Evolutionary conservation across 2,888 invertebrate species (phyloP), one percentile per base, ranked within the genome.

Genomic region (Agelastica alni): DNA sequence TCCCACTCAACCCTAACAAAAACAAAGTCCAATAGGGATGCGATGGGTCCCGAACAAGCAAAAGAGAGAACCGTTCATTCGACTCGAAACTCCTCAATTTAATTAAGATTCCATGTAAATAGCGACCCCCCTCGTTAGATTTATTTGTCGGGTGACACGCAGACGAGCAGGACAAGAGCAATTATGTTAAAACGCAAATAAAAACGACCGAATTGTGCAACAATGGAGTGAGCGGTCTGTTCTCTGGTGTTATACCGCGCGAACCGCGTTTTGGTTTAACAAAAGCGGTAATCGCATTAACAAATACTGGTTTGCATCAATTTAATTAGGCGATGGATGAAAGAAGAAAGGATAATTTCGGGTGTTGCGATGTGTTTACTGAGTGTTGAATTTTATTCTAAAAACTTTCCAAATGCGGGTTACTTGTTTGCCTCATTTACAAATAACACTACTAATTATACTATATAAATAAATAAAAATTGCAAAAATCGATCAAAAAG

Each of bases 281-380:
- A 59, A 63, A 56, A 53, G 59, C 59, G 49, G 37, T 63, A 61
- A 63, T 61, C 59, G 60, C 42, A 60, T 63, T 62, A 60, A 61
- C 56, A 49, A 58, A 60, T 56, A 53, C 51, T 17, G 32, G 56
- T 28, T 51, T 37, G 39, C 51, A 56, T 51, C 47, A 51, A 42
- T 45, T 28, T 51, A 59, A 46, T 53, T 51, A 46, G 53, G 16
- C n/a, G 7, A 39, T 20, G 20, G 32, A 20, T 32, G 20, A 22
- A 45, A 16, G 13, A 34, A 20, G 13, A 16, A 22, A 31, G 12
- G 5, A 3, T 18, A 12, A 12, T 45, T 45, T 10, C 4, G 22
- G 22, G 13, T 9, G 7, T 18, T 32, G 18, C 4, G 34, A 22
- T 22, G 12, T 34, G 45, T 34, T 45, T 34, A 22, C 34, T 30